phyloP scores from a whole-genome alignment of 2,113 vertebrate species.

The Lepidothrix coronata region DNA sequence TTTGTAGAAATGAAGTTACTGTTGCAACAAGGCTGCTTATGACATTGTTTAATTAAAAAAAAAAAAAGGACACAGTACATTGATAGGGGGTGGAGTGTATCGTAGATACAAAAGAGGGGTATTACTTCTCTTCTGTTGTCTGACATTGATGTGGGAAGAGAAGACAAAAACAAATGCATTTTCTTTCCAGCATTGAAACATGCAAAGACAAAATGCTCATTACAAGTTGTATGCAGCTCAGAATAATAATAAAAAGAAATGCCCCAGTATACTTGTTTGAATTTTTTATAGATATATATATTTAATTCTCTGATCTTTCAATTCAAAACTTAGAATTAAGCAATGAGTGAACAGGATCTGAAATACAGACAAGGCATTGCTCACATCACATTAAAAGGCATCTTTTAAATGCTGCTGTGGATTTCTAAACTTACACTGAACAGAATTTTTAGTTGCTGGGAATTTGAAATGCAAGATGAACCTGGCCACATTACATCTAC shows the following conservation, averaged over 20 bases:
- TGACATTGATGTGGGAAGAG: neutral
- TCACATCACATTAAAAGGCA: slow-evolving; percentile 32
- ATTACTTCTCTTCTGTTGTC: slow-evolving; percentile 3
- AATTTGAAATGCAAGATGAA: slow-evolving; percentile 32
- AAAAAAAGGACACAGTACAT: slow-evolving; percentile 41
- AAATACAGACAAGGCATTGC: slow-evolving; percentile 39
- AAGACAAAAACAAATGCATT: slow-evolving; percentile 20
- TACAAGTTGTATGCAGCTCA: slow-evolving; percentile 49
- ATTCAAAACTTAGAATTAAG: slow-evolving; percentile 42
- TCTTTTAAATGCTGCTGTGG: slow-evolving; percentile 23
- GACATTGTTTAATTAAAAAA: slow-evolving; percentile 66
- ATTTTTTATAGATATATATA: slow-evolving; percentile 2
- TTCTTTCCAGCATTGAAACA: slow-evolving; percentile 52
- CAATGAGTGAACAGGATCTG: neutral
- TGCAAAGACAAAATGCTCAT: slow-evolving; percentile 51
- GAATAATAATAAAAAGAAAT: slow-evolving; percentile 59
- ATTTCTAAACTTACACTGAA: slow-evolving; percentile 24
- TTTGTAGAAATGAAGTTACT: slow-evolving; percentile 46
- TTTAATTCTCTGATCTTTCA: slow-evolving; percentile 57
- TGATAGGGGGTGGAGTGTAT: slow-evolving; percentile 40
- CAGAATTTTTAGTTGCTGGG: neutral
- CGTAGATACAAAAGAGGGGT: slow-evolving; percentile 29
- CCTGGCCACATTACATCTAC: slow-evolving; percentile 18
- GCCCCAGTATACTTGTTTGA: slow-evolving; percentile 48
- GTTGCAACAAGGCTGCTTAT: slow-evolving; percentile 39